Conservation (phyloP, 2,797 vertebrate species). For the Limosa lapponica region DNA sequence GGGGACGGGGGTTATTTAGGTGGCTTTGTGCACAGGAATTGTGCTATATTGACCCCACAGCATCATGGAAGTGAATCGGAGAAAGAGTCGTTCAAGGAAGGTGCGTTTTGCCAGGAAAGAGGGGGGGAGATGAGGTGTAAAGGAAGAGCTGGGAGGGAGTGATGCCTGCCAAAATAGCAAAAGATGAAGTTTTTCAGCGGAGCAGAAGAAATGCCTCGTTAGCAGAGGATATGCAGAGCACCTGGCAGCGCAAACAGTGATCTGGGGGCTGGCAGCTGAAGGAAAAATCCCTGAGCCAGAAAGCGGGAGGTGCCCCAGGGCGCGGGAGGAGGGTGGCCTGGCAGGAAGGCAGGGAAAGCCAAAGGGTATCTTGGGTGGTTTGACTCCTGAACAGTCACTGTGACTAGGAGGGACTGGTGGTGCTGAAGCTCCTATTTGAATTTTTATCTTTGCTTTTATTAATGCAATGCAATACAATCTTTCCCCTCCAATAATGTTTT, state of each 20-base stretch:
- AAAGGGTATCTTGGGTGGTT: not conserved
- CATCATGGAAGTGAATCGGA: not conserved
- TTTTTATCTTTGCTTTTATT: not conserved
- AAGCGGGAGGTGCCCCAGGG: not conserved
- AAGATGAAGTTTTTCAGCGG: not conserved
- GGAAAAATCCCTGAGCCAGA: not conserved
- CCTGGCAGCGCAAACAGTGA: not conserved
- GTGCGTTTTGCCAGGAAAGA: not conserved
- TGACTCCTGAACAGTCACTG: not conserved
- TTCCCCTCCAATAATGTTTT: not conserved
- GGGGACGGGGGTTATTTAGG: accelerated
- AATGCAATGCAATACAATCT: not conserved
- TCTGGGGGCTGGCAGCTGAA: not conserved
- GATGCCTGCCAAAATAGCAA: not conserved
- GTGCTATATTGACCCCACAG: not conserved
- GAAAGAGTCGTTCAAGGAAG: not conserved
- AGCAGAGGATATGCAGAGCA: slow-evolving; percentile 2
- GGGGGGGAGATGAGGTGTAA: not conserved
- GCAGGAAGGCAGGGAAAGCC: not conserved
- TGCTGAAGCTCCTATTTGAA: not conserved
- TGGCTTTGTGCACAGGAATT: accelerated
- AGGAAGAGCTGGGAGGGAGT: not conserved
- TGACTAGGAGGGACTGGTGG: not conserved
- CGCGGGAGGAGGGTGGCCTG: not conserved
- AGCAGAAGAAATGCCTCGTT: not conserved